These are phyloP conservation scores for Teleogryllus occipitalis DNA, from an alignment of 1,140 invertebrate genomes.

Conservation along the genomic window DNA sequence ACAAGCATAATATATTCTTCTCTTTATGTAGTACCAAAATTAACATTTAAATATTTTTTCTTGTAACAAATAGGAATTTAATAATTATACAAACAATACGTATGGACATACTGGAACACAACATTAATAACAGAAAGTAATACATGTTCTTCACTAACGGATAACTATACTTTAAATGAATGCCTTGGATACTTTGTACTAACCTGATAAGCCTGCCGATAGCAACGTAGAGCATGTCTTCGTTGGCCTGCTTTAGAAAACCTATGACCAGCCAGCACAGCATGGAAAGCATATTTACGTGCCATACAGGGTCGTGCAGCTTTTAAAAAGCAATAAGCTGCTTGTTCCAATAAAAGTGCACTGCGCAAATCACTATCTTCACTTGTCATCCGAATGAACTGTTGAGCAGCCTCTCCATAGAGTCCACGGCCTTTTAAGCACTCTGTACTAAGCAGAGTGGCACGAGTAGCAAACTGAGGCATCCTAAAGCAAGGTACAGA, in stretches of 20 bases:
- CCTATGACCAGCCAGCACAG: constrained; percentile 88
- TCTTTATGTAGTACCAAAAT: background rate
- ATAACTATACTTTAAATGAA: too few relatives aligned
- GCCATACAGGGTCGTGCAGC: constrained; percentile 62
- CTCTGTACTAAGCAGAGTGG: constrained; percentile 79
- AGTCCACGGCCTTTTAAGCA: constrained; percentile 67
- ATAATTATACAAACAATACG: too few relatives aligned
- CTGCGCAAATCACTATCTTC: constrained; percentile 88
- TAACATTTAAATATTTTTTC: background rate
- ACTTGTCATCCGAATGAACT: constrained; percentile 88
- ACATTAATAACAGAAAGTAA: too few relatives aligned
- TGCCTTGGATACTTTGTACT: constrained; percentile 17
- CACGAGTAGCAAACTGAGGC: constrained; percentile 81
- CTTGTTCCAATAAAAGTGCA: constrained; percentile 89
- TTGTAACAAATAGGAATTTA: background rate
- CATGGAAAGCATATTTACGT: constrained; percentile 94
- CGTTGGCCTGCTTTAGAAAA: constrained; percentile 86
- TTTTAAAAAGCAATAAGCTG: constrained; percentile 82
- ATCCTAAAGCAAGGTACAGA: constrained; percentile 46
- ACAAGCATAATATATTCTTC: background rate
- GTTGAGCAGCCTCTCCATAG: constrained; percentile 82
- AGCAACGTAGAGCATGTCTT: constrained; percentile 83
- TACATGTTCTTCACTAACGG: too few relatives aligned
- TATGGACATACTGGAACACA: too few relatives aligned
- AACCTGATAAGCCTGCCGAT: constrained; percentile 85